phyloP scores from a whole-genome alignment of 2,113 vertebrate genomes.

The Dasypus novemcinctus region DNA sequence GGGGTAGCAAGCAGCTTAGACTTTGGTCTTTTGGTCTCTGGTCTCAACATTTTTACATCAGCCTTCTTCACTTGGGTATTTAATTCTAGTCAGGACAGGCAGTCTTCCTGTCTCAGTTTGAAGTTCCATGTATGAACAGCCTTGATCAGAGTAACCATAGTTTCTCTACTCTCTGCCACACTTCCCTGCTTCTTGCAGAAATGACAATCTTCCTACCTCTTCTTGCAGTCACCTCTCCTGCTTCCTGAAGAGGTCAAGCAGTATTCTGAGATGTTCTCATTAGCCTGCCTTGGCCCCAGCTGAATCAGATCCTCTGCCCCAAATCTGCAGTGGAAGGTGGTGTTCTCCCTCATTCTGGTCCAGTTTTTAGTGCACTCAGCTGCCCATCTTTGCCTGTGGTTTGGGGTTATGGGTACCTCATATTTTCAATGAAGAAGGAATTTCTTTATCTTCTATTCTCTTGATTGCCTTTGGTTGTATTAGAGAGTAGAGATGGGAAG shows the following conservation, averaged over 20 bases:
- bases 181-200: neutral
- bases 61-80: neutral
- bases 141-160: fast-evolving
- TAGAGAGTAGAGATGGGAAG: neutral
- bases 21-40: neutral
- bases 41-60: neutral
- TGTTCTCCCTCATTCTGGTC: neutral
- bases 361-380: neutral
- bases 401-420: neutral
- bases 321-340: neutral
- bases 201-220: neutral
- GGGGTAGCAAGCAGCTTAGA: neutral
- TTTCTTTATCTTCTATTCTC: neutral
- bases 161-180: neutral
- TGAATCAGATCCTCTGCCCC: neutral
- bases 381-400: neutral
- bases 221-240: neutral
- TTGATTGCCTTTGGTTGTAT: neutral
- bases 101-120: neutral
- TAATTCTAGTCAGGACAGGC: neutral
- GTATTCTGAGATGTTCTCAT: neutral
- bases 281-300: fast-evolving
- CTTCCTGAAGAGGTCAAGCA: neutral
- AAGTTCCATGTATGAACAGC: neutral
- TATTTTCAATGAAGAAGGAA: neutral